These are phyloP conservation scores for Cetonia aurata DNA, from an alignment of 2,888 invertebrate species.

Conservation along the genomic window DNA sequence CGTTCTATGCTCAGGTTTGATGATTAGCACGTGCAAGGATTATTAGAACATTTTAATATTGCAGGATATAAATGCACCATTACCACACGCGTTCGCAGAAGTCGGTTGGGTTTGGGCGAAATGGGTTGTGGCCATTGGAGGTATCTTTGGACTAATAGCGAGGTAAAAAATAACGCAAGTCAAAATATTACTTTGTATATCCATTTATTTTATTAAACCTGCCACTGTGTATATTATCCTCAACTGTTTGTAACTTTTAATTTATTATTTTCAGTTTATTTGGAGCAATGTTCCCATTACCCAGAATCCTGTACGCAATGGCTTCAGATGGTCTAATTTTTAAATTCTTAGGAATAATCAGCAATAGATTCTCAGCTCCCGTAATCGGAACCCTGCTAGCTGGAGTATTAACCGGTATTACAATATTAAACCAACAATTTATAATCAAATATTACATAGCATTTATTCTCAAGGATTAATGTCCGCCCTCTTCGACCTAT, in stretches of 20 bases:
- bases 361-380: constrained; percentile 82
- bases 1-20: constrained; percentile 78
- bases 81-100: constrained; percentile 82
- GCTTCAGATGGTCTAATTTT: constrained; percentile 88
- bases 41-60: background rate
- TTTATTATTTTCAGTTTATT: constrained; percentile 72
- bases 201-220: no score
- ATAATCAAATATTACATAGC: background rate
- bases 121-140: constrained; percentile 87
- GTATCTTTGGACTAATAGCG: constrained; percentile 86
- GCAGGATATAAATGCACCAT: constrained; percentile 81
- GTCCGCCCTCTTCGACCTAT: constrained; percentile 88
- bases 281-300: constrained; percentile 88
- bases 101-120: constrained; percentile 84
- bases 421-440: background rate
- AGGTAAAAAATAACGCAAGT: constrained; percentile 69
- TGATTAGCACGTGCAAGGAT: no score
- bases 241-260: no score
- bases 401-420: constrained; percentile 78
- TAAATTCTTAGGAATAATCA: constrained; percentile 79
- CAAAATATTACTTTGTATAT: no score
- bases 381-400: constrained; percentile 81
- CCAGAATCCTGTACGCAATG: constrained; percentile 91
- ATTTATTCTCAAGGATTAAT: constrained; percentile 74
- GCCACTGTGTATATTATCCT: no score